Evolutionary conservation across 2,797 vertebrate species (phyloP).

Genomic region (Hippopotamyrus pictus): DNA sequence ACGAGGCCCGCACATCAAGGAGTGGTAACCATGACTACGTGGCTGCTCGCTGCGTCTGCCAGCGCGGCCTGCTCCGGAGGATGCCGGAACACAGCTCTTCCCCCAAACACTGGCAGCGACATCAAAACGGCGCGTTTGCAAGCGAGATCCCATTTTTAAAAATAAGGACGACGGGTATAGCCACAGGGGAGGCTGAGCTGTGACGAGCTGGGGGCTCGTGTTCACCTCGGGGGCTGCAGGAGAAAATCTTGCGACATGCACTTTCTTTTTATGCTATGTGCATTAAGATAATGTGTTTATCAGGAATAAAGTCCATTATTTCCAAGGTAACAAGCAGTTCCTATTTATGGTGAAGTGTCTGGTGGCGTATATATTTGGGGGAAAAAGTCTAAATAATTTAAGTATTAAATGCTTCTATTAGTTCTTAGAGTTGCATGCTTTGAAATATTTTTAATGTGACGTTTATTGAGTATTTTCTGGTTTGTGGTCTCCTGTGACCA

Average conservation of each 20-base stretch:
- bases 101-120: neutral
- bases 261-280: neutral
- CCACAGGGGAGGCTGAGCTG: neutral
- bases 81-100: neutral
- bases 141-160: neutral
- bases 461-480: neutral
- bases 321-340: neutral
- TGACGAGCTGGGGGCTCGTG: neutral
- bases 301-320: neutral
- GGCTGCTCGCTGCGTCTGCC: constrained; percentile 14
- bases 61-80: neutral
- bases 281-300: neutral
- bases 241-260: neutral
- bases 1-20: constrained; percentile 15
- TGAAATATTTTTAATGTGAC: neutral
- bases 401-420: neutral
- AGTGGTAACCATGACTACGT: constrained; percentile 40
- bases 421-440: neutral
- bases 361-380: neutral
- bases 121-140: neutral
- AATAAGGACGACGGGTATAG: neutral
- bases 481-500: neutral
- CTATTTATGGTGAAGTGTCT: neutral
- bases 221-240: neutral
- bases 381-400: neutral